A percentile compares a stretch with the other conserved stretches of the same genome.
Conservation (phyloP, 2,113 vertebrate genomes). For the Barbus barbus region DNA sequence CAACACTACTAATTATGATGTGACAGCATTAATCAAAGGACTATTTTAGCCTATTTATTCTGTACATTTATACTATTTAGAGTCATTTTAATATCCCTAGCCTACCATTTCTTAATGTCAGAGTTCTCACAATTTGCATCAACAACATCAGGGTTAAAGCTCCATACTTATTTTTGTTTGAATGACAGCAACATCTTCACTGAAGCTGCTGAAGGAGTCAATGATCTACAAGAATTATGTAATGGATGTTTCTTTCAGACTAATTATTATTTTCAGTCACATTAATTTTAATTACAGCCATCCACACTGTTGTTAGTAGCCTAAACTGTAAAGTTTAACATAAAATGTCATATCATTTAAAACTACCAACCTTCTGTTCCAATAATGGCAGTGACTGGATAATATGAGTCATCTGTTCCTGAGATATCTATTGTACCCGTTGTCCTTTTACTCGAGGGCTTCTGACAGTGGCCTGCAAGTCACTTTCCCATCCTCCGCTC, state of each 20-base stretch:
- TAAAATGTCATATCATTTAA: not conserved
- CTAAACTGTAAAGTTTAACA: not conserved
- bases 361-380: not conserved
- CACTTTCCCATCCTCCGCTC: not conserved
- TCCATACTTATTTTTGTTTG: not conserved
- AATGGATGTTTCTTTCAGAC: not conserved
- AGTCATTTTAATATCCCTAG: no score
- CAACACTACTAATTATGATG: not conserved
- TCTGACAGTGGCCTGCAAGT: not conserved
- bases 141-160: not conserved
- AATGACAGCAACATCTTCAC: not conserved
- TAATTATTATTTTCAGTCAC: constrained; percentile 8
- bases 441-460: not conserved
- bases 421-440: not conserved
- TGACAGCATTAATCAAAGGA: no score
- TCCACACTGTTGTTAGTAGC: not conserved
- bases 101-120: no score
- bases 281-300: constrained; percentile 3
- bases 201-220: not conserved
- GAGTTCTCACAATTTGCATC: no score
- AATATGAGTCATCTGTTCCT: not conserved
- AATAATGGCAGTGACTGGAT: not conserved
- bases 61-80: no score
- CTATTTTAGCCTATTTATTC: no score
- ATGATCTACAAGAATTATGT: no score